Conservation (phyloP, 2,888 invertebrate genomes). For the Liodrosophila aerea region DNA sequence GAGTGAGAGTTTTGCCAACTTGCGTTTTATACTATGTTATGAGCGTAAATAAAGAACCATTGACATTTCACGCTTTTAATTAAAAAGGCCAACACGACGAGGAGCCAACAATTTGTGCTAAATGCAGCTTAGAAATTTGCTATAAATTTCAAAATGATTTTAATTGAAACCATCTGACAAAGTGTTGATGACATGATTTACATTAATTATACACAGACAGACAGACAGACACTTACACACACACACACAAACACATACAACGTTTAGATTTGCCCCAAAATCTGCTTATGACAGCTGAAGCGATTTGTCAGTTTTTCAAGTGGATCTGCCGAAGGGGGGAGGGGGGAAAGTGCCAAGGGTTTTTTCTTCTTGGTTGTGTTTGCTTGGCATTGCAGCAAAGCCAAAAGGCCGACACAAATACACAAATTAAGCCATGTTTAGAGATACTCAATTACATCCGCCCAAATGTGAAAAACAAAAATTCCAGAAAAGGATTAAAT, state of each 20-base stretch:
- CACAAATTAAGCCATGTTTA: conserved; percentile 42
- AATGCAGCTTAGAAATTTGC: conserved; percentile 46
- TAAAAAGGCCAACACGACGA: conserved; percentile 34
- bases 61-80: conserved; percentile 68
- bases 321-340: background rate
- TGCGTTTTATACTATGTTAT: conserved; percentile 33
- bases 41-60: conserved; percentile 43
- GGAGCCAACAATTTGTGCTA: conserved; percentile 47
- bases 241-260: background rate
- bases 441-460: conserved; percentile 39
- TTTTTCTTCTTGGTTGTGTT: background rate
- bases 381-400: conserved; percentile 30
- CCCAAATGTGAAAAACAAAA: conserved; percentile 4
- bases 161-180: conserved; percentile 47
- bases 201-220: conserved; percentile 34
- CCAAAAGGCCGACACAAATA: conserved; percentile 31
- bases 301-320: conserved; percentile 29
- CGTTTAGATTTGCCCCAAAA: conserved; percentile 19
- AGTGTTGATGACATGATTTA: conserved; percentile 52
- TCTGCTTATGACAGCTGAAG: conserved; percentile 52
- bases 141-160: conserved; percentile 52
- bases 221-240: background rate
- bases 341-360: background rate
- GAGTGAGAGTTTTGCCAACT: conserved; percentile 57
- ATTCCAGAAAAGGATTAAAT: background rate